These are phyloP conservation scores for Polyommatus icarus DNA, from an alignment of 2,888 invertebrate species.

Conservation along the genomic window DNA sequence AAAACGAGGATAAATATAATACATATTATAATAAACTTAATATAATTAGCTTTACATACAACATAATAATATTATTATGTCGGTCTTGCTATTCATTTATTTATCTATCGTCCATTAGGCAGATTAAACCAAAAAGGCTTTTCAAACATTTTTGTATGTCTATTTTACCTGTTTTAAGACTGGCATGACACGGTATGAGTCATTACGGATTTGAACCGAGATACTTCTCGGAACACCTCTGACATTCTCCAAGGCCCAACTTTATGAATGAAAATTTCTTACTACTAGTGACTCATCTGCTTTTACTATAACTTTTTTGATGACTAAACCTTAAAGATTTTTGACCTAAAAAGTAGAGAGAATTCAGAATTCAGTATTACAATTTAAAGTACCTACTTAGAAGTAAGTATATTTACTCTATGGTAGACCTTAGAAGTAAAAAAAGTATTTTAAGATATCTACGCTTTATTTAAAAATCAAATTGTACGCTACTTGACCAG, in stretches of 20 bases:
- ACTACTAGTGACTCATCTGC: constrained; percentile 45
- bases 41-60: neutral
- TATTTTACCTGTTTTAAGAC: constrained; percentile 8
- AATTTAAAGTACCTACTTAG: too few species aligned
- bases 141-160: neutral
- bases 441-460: too few species aligned
- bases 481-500: neutral
- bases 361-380: neutral
- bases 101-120: neutral
- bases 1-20: neutral
- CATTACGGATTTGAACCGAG: constrained; percentile 28
- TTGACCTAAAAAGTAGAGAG: neutral
- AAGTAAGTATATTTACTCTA: too few species aligned
- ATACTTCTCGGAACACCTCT: constrained; percentile 47
- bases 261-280: constrained; percentile 40
- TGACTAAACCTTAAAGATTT: constrained; percentile 22
- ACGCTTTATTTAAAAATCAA: neutral
- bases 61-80: neutral
- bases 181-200: constrained; percentile 18
- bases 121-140: neutral
- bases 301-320: constrained; percentile 39
- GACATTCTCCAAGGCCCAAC: constrained; percentile 45
- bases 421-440: too few species aligned
- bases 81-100: neutral
- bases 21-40: neutral